These are phyloP conservation scores for Heliconius melpomene DNA, from an alignment of 1,140 invertebrate genomes.

Conservation along the genomic window DNA sequence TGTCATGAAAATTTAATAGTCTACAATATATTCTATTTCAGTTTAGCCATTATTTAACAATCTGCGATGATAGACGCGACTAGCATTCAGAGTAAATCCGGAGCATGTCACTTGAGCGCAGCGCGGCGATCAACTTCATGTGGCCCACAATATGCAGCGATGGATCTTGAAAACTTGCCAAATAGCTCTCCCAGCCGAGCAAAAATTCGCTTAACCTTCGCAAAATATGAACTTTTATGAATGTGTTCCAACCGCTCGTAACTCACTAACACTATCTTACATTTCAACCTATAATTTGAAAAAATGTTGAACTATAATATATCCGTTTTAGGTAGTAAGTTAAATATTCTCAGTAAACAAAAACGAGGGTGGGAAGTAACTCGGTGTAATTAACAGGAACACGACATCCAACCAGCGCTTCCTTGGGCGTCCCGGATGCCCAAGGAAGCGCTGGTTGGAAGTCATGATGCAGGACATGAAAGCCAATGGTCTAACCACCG, in stretches of 20 bases:
- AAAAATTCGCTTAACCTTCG: constrained; percentile 41
- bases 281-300: not conserved
- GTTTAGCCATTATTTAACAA: not conserved
- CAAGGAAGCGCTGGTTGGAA: too few species aligned
- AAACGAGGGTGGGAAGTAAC: not conserved
- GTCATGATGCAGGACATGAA: too few species aligned
- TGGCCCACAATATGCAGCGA: constrained; percentile 41
- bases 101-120: constrained; percentile 30
- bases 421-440: too few species aligned
- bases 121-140: constrained; percentile 35
- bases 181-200: constrained; percentile 34
- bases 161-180: constrained; percentile 40
- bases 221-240: constrained; percentile 36
- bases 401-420: too few species aligned
- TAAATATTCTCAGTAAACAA: not conserved
- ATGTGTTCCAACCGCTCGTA: constrained; percentile 22
- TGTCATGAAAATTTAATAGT: not conserved
- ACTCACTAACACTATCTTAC: constrained; percentile 2
- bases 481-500: too few species aligned
- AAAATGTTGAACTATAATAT: not conserved
- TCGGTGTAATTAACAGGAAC: constrained; percentile 15
- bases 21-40: not conserved
- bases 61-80: constrained; percentile 10
- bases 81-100: constrained; percentile 34
- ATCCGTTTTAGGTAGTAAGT: not conserved